Evolutionary conservation across 2,797 vertebrate species (phyloP).

Genomic region (Pempheris klunzingeri): DNA sequence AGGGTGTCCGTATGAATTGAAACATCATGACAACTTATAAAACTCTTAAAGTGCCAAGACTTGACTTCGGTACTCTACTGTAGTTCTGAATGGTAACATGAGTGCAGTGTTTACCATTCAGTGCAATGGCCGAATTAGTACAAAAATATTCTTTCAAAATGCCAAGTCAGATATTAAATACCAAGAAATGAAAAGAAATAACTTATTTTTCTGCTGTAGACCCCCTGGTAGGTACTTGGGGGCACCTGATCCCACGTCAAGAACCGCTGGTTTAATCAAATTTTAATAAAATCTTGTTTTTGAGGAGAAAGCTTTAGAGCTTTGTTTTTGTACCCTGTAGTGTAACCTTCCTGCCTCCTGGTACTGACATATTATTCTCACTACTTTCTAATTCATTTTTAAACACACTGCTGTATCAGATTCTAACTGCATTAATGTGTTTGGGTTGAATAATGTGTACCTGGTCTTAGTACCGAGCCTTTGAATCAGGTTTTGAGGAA

Average conservation of each 20-base stretch:
- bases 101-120: too few relatives aligned
- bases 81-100: background rate
- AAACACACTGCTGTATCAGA: slow-evolving; percentile 54
- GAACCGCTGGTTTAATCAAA: slow-evolving; percentile 49
- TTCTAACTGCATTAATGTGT: slow-evolving; percentile 68
- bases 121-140: slow-evolving; percentile 7
- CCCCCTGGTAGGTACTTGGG: slow-evolving; percentile 27
- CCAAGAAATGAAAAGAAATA: slow-evolving; percentile 12
- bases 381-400: slow-evolving; percentile 60
- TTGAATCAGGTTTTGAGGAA: slow-evolving; percentile 36
- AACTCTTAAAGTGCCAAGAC: background rate
- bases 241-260: slow-evolving; percentile 39
- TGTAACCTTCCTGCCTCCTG: slow-evolving; percentile 45
- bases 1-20: background rate
- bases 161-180: slow-evolving; percentile 31
- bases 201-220: slow-evolving; percentile 25
- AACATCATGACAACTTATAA: background rate
- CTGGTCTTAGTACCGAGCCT: slow-evolving; percentile 41
- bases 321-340: slow-evolving; percentile 62
- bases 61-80: background rate
- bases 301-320: slow-evolving; percentile 35
- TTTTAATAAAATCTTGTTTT: slow-evolving; percentile 60
- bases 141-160: slow-evolving; percentile 6
- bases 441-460: slow-evolving; percentile 54
- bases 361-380: slow-evolving; percentile 39